Base-by-base conservation (phyloP, 2,888 invertebrate genomes). In the Exephanes ischioxanthus region DNA sequence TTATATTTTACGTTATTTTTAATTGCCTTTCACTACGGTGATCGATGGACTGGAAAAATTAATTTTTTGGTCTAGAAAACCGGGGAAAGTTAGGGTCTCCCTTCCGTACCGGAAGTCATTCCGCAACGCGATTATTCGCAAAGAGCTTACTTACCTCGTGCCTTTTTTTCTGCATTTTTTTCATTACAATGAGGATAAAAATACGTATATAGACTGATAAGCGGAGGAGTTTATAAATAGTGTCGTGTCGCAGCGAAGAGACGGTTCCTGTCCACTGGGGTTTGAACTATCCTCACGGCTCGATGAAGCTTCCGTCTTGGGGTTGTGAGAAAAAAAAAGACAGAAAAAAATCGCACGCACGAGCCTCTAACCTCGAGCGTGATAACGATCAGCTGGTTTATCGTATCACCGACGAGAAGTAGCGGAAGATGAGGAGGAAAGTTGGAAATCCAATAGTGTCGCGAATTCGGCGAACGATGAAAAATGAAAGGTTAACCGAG, bases 401-500 rank as follows among this genome's bases (percentile, higher is more conserved):
- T 63, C 61, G 61, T 16, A 53, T 53, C 30, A 6, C 33, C 16
- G 14, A 51, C 37, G 48, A 61, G 55, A 22, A 14, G 75, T 30
- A 67, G 83, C 53, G 55, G 71, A 63, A 79, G 73, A 79, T 75
- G 70, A 76, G 73, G 82, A 81, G 86, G 82, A n/a, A 80, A 72
- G 83, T 80, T 82, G 83, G 76, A 78, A 84, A 82, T 86, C 84
- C 79, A 82, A 82, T 87, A 37, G 79, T 72, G 51, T 48, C 51
- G 61, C 67, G 84, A 76, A 83, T 84, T 84, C 58, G 73, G 75
- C 67, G 75, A 76, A 22, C 79, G 77, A 83, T 86, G 89, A 88
- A 89, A 88, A 89, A 88, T 88, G 87, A 87, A 87, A 89, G 86
- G 87, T 87, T 88, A 87, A 88, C 86, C 86, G 86, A 85, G 86